Evolutionary conservation across 2,797 vertebrate genomes (phyloP).

Genomic region (Simalia tracyae): DNA sequence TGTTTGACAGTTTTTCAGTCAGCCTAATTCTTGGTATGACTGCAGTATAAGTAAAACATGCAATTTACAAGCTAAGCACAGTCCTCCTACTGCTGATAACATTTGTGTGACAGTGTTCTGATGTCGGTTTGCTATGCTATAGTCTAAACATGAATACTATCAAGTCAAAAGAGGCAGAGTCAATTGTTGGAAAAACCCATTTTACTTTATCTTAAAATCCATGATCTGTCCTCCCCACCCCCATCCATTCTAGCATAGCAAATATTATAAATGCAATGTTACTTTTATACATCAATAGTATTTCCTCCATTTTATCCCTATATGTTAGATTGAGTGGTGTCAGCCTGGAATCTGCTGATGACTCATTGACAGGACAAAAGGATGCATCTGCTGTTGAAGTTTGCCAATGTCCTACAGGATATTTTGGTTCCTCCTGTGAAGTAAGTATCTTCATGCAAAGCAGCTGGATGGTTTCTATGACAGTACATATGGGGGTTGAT

Average conservation of each 20-base stretch:
- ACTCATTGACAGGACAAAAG: slow-evolving; percentile 59
- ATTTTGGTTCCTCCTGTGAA: slow-evolving; percentile 91
- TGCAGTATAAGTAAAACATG: slow-evolving; percentile 37
- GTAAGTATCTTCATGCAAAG: slow-evolving; percentile 72
- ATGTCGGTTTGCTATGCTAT: slow-evolving; percentile 11
- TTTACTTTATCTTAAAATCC: neutral
- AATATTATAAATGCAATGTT: neutral
- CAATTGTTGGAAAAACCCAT: neutral
- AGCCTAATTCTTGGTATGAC: slow-evolving; percentile 27
- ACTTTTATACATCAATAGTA: slow-evolving; percentile 20
- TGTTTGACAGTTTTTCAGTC: slow-evolving; percentile 37
- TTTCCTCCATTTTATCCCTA: slow-evolving; percentile 13
- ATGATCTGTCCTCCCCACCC: neutral
- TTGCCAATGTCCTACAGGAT: slow-evolving; percentile 88
- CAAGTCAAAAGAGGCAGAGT: slow-evolving; percentile 18
- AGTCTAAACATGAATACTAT: slow-evolving; percentile 37
- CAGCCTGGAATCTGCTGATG: slow-evolving; percentile 76
- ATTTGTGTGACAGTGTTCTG: slow-evolving; percentile 14
- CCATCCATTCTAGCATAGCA: neutral
- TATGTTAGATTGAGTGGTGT: slow-evolving; percentile 73
- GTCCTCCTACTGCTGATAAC: slow-evolving; percentile 16
- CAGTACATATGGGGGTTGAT: neutral
- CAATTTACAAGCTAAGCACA: slow-evolving; percentile 42
- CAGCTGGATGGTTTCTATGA: neutral
- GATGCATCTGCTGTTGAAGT: slow-evolving; percentile 83